These are phyloP conservation scores for Microcebus jonahi DNA, from an alignment of 2,113 vertebrate genomes.

Conservation along the genomic window DNA sequence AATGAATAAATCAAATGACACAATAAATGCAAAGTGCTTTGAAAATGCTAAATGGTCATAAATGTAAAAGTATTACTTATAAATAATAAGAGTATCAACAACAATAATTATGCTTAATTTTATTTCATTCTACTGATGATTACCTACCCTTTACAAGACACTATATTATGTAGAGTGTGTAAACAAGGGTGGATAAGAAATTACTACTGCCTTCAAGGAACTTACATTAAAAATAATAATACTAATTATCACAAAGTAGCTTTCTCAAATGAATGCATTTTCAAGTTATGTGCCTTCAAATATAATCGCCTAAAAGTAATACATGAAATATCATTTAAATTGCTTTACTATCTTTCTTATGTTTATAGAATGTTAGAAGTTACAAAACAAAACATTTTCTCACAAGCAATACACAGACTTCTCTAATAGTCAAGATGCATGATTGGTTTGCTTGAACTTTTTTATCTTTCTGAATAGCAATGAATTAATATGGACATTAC, in stretches of 20 bases:
- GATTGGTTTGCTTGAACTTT: not conserved
- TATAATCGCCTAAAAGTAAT: not conserved
- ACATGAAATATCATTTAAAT: not conserved
- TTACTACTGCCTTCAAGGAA: not conserved
- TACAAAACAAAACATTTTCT: not conserved
- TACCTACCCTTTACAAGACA: not conserved
- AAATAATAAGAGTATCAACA: not conserved
- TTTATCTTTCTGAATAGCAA: not conserved
- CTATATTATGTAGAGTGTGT: not conserved
- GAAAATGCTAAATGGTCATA: not conserved
- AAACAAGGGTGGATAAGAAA: conserved; percentile 1
- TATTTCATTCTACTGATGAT: not conserved
- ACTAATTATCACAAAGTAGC: not conserved
- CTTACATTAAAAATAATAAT: conserved; percentile 28
- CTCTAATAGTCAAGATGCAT: not conserved
- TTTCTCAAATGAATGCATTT: conserved; percentile 11
- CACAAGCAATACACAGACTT: not conserved
- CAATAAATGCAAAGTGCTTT: not conserved
- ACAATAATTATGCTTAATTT: not conserved
- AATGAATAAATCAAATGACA: not conserved
- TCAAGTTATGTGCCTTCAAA: not conserved
- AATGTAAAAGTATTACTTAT: not conserved
- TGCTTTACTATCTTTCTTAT: not conserved
- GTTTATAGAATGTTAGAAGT: not conserved
- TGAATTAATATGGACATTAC: not conserved